Evolutionary conservation across 2,888 invertebrate species (phyloP).

Genomic region (Steromphala cineraria): DNA sequence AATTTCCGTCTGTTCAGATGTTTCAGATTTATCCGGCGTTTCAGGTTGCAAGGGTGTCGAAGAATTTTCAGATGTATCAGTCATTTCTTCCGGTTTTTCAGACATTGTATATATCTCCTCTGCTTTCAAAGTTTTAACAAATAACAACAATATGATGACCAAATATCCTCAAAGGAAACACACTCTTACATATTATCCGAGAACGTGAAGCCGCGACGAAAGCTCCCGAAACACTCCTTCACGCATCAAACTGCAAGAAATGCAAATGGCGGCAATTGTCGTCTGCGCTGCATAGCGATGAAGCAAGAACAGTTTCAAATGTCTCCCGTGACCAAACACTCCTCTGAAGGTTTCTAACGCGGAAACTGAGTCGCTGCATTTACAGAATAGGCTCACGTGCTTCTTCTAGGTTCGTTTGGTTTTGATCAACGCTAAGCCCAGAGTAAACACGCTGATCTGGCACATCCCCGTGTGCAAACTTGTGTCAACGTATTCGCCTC

Average conservation of each 20-base stretch:
- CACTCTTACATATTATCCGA: too few species aligned
- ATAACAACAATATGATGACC: too few species aligned
- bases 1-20: too few species aligned
- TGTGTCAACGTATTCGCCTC: background rate
- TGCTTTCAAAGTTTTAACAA: too few species aligned
- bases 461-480: background rate
- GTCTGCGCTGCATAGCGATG: conserved; percentile 1
- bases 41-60: too few species aligned
- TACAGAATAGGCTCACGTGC: conserved; percentile 16
- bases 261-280: conserved; percentile 12
- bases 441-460: background rate
- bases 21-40: too few species aligned
- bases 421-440: conserved; percentile 9
- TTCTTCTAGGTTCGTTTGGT: conserved; percentile 14
- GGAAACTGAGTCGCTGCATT: background rate
- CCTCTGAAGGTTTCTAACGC: background rate
- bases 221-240: too few species aligned
- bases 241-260: background rate
- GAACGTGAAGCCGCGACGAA: too few species aligned
- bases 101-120: too few species aligned
- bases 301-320: conserved; percentile 3
- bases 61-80: too few species aligned
- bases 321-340: background rate
- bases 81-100: too few species aligned
- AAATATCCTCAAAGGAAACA: too few species aligned